Evolutionary conservation across 2,888 invertebrate species (phyloP).

Genomic region (Pristionchus exspectatus): DNA sequence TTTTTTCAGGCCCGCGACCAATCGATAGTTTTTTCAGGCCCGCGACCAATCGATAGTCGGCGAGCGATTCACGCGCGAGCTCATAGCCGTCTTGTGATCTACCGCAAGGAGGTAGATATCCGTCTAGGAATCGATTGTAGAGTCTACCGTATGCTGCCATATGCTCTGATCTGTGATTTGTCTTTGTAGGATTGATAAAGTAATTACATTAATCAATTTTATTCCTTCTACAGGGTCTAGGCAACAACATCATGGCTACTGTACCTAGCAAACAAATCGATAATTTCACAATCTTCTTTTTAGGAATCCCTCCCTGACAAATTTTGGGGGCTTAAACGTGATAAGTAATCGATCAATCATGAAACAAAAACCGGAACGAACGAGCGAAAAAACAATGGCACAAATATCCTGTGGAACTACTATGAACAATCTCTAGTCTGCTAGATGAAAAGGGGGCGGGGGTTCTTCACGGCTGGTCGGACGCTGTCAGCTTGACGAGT

Average conservation of each 20-base stretch:
- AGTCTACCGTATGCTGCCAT: background rate
- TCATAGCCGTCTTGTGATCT: conserved; percentile 11
- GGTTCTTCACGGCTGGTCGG: conserved; percentile 4
- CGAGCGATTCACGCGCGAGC: conserved; percentile 33
- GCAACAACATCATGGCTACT: conserved; percentile 18
- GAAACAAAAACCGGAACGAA: background rate
- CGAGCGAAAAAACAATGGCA: background rate
- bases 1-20: background rate
- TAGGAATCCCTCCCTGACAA: conserved; percentile 41
- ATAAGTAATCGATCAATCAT: conserved; percentile 13
- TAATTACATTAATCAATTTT: background rate
- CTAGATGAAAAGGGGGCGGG: background rate
- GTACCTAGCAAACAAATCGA: background rate
- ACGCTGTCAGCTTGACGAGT: conserved; percentile 67
- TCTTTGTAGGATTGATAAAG: background rate
- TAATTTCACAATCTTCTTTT: conserved; percentile 35
- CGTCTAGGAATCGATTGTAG: background rate
- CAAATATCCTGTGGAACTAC: conserved; percentile 5
- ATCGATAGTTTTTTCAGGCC: background rate
- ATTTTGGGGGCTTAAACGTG: background rate
- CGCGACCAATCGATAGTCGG: conserved; percentile 28
- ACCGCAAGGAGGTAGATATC: background rate
- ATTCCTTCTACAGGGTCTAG: background rate
- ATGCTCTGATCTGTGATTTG: background rate
- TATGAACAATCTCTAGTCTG: conserved; percentile 32